Evolutionary conservation across 2,888 invertebrate genomes (phyloP).

Genomic region (Drosophila mayaguana): DNA sequence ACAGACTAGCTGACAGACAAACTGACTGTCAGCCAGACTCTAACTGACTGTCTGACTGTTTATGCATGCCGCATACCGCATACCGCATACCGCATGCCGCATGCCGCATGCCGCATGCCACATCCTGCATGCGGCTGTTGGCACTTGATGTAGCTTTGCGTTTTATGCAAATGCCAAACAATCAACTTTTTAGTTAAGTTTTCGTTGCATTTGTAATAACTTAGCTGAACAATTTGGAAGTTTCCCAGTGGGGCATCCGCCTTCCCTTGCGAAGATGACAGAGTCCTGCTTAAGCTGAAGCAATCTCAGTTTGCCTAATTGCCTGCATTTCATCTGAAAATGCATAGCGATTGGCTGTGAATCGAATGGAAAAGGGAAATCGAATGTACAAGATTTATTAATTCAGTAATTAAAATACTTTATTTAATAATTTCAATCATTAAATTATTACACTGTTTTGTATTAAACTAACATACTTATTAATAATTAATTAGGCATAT

Average conservation of each 20-base stretch:
- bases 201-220: conserved; percentile 43
- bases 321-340: background rate
- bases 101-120: conserved; percentile 22
- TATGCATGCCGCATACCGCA: conserved; percentile 6
- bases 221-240: conserved; percentile 38
- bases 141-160: conserved; percentile 39
- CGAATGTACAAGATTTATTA: no score
- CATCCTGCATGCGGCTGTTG: conserved; percentile 43
- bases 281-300: background rate
- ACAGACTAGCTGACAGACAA: conserved; percentile 10
- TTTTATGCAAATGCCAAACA: conserved; percentile 69
- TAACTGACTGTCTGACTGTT: conserved; percentile 16
- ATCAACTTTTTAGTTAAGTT: conserved; percentile 58
- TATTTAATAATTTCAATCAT: no score
- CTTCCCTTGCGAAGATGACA: background rate
- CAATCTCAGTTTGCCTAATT: background rate
- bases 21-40: conserved; percentile 18
- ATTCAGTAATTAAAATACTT: no score
- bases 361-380: no score
- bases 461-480: no score
- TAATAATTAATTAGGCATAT: no score
- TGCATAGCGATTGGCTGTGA: background rate
- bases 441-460: no score
- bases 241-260: background rate
- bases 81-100: conserved; percentile 20